These are phyloP conservation scores for Hipposideros armiger DNA, from an alignment of 2,113 vertebrate genomes.

Conservation along the genomic window DNA sequence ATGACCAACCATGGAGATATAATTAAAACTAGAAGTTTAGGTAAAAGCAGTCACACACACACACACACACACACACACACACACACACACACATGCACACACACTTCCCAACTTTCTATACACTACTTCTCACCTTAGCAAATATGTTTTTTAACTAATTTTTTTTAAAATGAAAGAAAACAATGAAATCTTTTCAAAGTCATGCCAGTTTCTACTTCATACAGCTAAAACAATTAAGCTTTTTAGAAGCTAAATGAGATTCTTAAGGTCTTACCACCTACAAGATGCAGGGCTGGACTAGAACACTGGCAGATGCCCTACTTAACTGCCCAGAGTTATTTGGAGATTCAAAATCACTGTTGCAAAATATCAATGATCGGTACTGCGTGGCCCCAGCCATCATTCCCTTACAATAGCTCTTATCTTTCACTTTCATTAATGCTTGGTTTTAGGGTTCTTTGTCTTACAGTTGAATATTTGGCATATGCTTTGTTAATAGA, in stretches of 20 bases:
- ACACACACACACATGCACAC: neutral
- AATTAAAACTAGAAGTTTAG: neutral
- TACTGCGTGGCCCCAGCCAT: neutral
- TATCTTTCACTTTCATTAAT: conserved; percentile 2
- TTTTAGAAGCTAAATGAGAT: conserved; percentile 37
- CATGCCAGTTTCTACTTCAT: neutral
- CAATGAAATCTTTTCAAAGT: neutral
- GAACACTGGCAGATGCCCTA: neutral
- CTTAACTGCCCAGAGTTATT: conserved; percentile 35
- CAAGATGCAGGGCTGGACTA: neutral
- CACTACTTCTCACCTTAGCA: neutral
- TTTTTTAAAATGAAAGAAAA: neutral
- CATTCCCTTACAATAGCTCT: neutral
- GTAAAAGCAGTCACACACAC: neutral
- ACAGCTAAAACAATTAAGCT: neutral
- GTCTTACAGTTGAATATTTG: conserved; percentile 22
- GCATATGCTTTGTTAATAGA: neutral
- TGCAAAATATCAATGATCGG: neutral
- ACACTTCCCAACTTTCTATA: neutral
- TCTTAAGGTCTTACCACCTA: neutral
- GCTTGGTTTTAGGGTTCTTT: neutral
- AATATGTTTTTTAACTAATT: neutral
- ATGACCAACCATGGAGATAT: neutral
- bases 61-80: neutral
- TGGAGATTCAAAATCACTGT: neutral